Evolutionary conservation across 2,797 vertebrate genomes (phyloP), one percentile per base, ranked within the genome.

Genomic region (Etheostoma perlongum): DNA sequence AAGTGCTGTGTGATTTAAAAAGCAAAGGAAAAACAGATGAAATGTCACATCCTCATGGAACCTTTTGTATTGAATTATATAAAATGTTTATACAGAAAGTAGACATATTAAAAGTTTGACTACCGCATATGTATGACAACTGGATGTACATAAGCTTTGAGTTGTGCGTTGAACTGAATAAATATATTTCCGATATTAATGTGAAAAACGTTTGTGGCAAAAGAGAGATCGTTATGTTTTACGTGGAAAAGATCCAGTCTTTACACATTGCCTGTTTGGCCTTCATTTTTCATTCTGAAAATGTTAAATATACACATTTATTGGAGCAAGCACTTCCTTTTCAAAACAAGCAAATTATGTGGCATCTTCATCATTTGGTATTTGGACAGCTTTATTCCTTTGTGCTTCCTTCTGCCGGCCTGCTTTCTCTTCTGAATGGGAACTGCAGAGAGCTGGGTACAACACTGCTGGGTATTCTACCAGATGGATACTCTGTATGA

Each of bases 401-500:
- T 90, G 83, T 83, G 89, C 85, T 71, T 86, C 85, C 82, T 82
- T 72, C 74, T 82, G 74, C 73, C 62, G 27, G 49, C 54, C 59
- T 71, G 82, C 55, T 86, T 67, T 88, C 81, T 81, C 83, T 77
- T 67, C 77, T 83, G 77, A 79, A 77, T 86, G 86, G 85, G 88
- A 92, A 83, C 87, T 83, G 87, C 80, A 85, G 91, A 72, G 81
- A 36, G 70, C 82, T 72, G 82, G 89, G 89, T 89, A 90, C 88
- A 91, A 89, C 90, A 87, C 89, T 92, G 82, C 86, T 91, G 95
- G 92, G 92, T 93, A 92, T 94, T 94, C 91, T 87, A 93, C 88
- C 93, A 95, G 92, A 95, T 94, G 95, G 92, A 94, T 91, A 74
- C 88, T 91, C 85, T 16, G 90, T 92, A 93, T 94, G 95, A 95